These are phyloP conservation scores for Drosophila sucinea DNA, from an alignment of 1,140 invertebrate species.

Conservation along the genomic window DNA sequence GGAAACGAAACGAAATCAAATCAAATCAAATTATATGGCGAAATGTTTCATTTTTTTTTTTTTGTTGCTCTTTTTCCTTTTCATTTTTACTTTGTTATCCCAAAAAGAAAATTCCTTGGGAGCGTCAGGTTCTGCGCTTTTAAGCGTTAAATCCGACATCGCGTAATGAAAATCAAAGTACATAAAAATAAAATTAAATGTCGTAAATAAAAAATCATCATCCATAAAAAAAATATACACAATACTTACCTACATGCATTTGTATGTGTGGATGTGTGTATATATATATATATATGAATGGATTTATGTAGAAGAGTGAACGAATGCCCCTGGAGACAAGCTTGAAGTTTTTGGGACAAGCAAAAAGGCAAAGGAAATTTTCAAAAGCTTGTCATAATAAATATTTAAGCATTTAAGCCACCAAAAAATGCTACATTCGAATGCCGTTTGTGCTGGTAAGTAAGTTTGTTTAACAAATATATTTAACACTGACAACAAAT, in stretches of 20 bases:
- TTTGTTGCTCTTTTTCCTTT: constrained; percentile 1
- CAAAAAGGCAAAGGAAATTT: constrained; percentile 32
- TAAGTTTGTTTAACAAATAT: constrained; percentile 1
- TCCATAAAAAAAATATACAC: constrained; percentile 39
- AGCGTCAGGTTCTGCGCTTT: constrained; percentile 42
- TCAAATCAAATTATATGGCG: constrained; percentile 63
- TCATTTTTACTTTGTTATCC: constrained; percentile 14
- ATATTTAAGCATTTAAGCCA: constrained; percentile 53
- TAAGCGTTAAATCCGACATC: constrained; percentile 44
- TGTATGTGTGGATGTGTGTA: constrained; percentile 17
- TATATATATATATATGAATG: constrained; percentile 16
- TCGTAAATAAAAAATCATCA: constrained; percentile 67
- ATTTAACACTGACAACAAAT: not conserved
- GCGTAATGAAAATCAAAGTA: constrained; percentile 74
- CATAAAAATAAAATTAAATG: constrained; percentile 78
- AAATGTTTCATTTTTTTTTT: constrained; percentile 29
- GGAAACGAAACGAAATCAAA: constrained; percentile 68
- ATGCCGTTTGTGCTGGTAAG: not conserved
- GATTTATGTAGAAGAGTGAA: constrained; percentile 10
- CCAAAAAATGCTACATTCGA: not conserved
- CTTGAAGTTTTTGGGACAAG: constrained; percentile 23
- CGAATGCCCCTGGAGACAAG: constrained; percentile 32
- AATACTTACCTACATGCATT: constrained; percentile 9
- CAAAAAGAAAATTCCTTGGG: not conserved
- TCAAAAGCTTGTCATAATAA: constrained; percentile 61